phyloP scores from a whole-genome alignment of 1,140 invertebrate genomes.

The Lethocerus indicus region DNA sequence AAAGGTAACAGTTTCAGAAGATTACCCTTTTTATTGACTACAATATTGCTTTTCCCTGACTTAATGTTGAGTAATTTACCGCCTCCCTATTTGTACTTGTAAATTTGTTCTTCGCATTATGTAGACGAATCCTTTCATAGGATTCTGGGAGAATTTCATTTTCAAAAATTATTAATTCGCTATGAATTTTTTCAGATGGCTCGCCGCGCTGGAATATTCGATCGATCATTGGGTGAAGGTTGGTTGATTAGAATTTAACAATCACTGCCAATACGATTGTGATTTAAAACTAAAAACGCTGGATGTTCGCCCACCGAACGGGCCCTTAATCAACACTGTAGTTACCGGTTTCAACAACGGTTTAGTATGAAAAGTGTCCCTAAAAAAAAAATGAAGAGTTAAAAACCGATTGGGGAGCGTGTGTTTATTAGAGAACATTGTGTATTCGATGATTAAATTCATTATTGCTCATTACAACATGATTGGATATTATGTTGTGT shows the following conservation, averaged over 20 bases:
- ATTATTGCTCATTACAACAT: slow-evolving; percentile 6
- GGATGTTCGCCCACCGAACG: not conserved
- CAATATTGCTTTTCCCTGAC: not conserved
- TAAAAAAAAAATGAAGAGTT: not conserved
- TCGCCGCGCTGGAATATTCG: slow-evolving; percentile 83
- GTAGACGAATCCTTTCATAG: not conserved
- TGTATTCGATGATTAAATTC: not conserved
- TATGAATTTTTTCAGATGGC: slow-evolving; percentile 56
- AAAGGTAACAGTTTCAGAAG: slow-evolving; percentile 43
- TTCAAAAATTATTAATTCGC: too few relatives aligned
- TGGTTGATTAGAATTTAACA: slow-evolving; percentile 33
- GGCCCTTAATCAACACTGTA: not conserved
- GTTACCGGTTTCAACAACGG: not conserved
- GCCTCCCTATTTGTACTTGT: not conserved
- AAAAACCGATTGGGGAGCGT: slow-evolving; percentile 5
- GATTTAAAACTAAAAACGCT: not conserved
- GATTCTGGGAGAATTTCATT: too few relatives aligned
- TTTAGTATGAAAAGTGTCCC: slow-evolving; percentile 3
- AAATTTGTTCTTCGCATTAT: not conserved
- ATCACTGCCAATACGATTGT: slow-evolving; percentile 13
- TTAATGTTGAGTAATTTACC: not conserved
- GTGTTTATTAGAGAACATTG: slow-evolving; percentile 2
- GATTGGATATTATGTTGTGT: not conserved
- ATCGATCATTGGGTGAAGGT: slow-evolving; percentile 93
- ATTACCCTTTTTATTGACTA: not conserved